These are phyloP conservation scores for Paraplagusia blochii DNA, from an alignment of 2,113 vertebrate species.

Conservation along the genomic window DNA sequence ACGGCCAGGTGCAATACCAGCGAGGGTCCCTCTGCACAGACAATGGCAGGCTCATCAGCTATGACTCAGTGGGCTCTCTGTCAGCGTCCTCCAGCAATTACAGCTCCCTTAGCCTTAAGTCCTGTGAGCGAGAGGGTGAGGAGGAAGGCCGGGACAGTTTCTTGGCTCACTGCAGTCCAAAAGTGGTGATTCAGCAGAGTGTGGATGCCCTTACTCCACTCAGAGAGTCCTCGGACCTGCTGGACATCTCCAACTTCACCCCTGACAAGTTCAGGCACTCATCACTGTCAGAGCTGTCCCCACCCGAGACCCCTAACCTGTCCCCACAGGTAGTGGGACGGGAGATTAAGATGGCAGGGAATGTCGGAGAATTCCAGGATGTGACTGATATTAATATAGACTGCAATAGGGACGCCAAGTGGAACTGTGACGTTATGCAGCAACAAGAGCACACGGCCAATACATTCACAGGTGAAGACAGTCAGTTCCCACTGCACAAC, in stretches of 20 bases:
- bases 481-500: conserved; percentile 91
- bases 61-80: conserved; percentile 94
- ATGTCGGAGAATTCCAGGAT: conserved; percentile 86
- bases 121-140: conserved; percentile 92
- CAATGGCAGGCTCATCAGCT: conserved; percentile 93
- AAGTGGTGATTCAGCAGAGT: conserved; percentile 97
- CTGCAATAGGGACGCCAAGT: conserved; percentile 85
- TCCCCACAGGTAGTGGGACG: conserved; percentile 91
- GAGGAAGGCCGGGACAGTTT: conserved; percentile 94
- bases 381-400: conserved; percentile 77
- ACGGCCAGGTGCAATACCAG: conserved; percentile 93
- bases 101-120: conserved; percentile 94
- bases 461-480: conserved; percentile 86
- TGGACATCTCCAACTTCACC: conserved; percentile 99
- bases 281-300: conserved; percentile 93
- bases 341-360: conserved; percentile 83
- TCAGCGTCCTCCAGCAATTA: conserved; percentile 95
- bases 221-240: conserved; percentile 94
- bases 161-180: conserved; percentile 97
- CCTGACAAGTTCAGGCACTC: conserved; percentile 98
- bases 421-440: conserved; percentile 87
- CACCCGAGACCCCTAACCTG: conserved; percentile 94
- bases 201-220: conserved; percentile 92
- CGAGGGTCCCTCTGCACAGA: conserved; percentile 88
- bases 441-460: conserved; percentile 79